Base-by-base conservation (phyloP, 2,113 vertebrate species). In the Pseudonaja textilis region DNA sequence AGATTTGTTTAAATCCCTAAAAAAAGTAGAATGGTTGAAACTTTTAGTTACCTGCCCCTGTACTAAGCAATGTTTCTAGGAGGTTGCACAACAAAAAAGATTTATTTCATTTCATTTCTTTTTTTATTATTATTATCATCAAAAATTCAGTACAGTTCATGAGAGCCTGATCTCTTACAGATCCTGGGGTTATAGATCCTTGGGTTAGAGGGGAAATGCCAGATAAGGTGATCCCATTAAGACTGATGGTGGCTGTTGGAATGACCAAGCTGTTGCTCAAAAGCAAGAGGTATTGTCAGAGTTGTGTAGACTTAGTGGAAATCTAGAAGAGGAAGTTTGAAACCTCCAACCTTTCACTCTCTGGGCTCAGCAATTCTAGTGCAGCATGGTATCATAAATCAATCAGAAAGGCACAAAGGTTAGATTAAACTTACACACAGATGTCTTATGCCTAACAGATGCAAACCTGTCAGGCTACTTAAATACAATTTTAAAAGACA, bases 331-430 rank as follows among this genome's bases (percentile, higher is more conserved):
- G 69, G 69, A 34, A 34, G 69, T 74, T 74, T 74, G 16, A 74
- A 74, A 39, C 69, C 1, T 74, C 16, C 69, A 39, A 74, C 14
- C n/a, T 74, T 74, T 74, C 69, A 74, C n/a, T 16, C n/a, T 74
- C n/a, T 34, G 69, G n/a, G n/a, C 69, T 20, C 69, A 39, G n/a
- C 69, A 74, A 74, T 74, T 39, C 16, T 74, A 34, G 16, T 34
- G 16, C 16, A 93, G 90, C 50, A 88, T 94, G 7, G 25, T 1
- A 22, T 56, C 87, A 89, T 45, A 95, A 95, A 95, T n/a, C 1
- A 1, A 61, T 91, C 81, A 95, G 93, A 95, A 96, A 90, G 87
- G 88, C 61, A 88, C 3, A 5, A 64, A 89, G 74, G 50, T 93
- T 92, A 90, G 90, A 12, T 12, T 42, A 64, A 0, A 7, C 92